Evolutionary conservation across 2,113 vertebrate genomes (phyloP).

Genomic region (Rhabdomys dilectus): DNA sequence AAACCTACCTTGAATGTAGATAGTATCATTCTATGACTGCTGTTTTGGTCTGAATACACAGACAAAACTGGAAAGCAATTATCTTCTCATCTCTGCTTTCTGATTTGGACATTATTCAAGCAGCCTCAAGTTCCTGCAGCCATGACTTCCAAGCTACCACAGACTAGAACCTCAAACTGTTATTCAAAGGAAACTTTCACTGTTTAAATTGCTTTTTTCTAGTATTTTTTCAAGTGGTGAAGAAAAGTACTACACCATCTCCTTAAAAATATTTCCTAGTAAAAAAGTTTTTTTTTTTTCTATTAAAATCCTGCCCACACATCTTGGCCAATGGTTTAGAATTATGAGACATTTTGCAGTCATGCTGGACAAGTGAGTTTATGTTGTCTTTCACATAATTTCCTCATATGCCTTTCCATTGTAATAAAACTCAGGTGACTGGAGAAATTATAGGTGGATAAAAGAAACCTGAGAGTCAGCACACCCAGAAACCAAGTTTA

Average conservation of each 20-base stretch:
- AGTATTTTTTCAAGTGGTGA: neutral
- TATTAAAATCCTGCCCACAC: neutral
- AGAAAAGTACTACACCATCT: neutral
- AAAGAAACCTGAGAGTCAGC: neutral
- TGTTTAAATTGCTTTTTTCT: neutral
- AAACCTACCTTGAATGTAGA: neutral
- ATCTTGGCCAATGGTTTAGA: neutral
- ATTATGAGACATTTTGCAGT: neutral
- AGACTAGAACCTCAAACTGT: neutral
- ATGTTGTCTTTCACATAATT: constrained; percentile 42
- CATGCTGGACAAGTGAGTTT: constrained; percentile 8
- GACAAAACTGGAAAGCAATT: neutral
- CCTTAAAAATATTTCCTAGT: constrained; percentile 5
- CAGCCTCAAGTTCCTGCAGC: neutral
- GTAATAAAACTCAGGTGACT: constrained; percentile 70
- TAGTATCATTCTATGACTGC: neutral
- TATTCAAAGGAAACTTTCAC: neutral
- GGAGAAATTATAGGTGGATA: constrained; percentile 73
- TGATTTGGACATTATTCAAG: neutral
- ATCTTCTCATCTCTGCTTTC: neutral
- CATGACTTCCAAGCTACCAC: neutral
- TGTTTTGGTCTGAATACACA: neutral
- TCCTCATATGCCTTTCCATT: constrained; percentile 1
- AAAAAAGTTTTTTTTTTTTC: neutral
- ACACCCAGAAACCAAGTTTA: constrained; percentile 59